phyloP scores from a whole-genome alignment of 2,797 vertebrate species.

The Notamacropus eugenii region DNA sequence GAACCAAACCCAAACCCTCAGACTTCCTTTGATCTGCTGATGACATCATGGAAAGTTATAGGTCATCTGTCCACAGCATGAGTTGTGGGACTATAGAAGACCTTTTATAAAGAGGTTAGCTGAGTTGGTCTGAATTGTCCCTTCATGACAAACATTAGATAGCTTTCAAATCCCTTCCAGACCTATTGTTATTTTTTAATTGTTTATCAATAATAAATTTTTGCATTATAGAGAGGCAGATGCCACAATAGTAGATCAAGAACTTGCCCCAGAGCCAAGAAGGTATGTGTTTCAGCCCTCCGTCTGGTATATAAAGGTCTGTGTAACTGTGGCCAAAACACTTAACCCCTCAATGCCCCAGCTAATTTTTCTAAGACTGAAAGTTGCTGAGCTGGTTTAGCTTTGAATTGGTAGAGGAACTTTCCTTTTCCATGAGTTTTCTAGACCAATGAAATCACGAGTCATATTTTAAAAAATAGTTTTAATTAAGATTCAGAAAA shows the following conservation, averaged over 20 bases:
- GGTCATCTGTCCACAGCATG: neutral
- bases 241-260: neutral
- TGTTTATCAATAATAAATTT: neutral
- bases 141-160: neutral
- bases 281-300: neutral
- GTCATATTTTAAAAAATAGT: neutral
- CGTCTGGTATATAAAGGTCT: neutral
- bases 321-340: neutral
- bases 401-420: neutral
- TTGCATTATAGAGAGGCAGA: neutral
- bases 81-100: neutral
- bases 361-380: neutral
- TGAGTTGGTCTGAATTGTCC: constrained; percentile 35
- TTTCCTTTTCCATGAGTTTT: neutral
- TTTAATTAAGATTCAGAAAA: neutral
- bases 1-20: constrained; percentile 9
- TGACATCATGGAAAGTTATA: neutral
- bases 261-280: neutral
- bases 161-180: neutral
- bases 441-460: neutral
- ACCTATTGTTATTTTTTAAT: neutral
- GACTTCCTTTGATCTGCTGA: constrained; percentile 38
- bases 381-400: neutral
- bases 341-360: neutral
- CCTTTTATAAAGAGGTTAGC: constrained; percentile 20